These are phyloP conservation scores for Melanophora roralis DNA, from an alignment of 2,888 invertebrate species.

Conservation along the genomic window DNA sequence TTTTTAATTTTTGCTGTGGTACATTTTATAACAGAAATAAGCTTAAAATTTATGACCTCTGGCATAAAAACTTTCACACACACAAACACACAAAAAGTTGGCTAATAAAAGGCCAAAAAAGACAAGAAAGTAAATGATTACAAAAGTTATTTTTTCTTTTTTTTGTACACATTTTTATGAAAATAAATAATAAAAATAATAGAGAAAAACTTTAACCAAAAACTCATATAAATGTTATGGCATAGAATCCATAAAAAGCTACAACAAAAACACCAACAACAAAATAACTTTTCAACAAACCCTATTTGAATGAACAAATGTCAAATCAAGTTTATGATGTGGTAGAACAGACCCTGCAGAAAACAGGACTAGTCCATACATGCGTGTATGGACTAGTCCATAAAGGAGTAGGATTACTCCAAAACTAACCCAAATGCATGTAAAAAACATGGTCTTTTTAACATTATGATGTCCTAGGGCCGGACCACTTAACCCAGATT, in stretches of 20 bases:
- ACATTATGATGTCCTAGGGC: too few relatives aligned
- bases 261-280: not conserved
- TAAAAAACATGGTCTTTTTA: too few relatives aligned
- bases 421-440: too few relatives aligned
- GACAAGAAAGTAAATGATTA: not conserved
- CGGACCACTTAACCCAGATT: too few relatives aligned
- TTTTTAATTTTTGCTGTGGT: not conserved
- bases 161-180: not conserved
- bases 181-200: not conserved
- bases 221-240: constrained; percentile 28
- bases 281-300: constrained; percentile 34
- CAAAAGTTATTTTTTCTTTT: not conserved
- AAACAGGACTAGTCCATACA: too few relatives aligned
- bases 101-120: constrained; percentile 27
- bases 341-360: constrained; percentile 41
- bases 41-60: constrained; percentile 54
- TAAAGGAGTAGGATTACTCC: too few relatives aligned
- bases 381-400: too few relatives aligned
- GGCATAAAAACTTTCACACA: constrained; percentile 5
- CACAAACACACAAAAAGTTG: constrained; percentile 13
- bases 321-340: constrained; percentile 62
- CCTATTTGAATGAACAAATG: constrained; percentile 53
- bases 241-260: constrained; percentile 29
- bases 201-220: not conserved
- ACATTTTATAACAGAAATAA: constrained; percentile 33